phyloP scores from a whole-genome alignment of 1,140 invertebrate genomes.

The Sycophaga agraensis region DNA sequence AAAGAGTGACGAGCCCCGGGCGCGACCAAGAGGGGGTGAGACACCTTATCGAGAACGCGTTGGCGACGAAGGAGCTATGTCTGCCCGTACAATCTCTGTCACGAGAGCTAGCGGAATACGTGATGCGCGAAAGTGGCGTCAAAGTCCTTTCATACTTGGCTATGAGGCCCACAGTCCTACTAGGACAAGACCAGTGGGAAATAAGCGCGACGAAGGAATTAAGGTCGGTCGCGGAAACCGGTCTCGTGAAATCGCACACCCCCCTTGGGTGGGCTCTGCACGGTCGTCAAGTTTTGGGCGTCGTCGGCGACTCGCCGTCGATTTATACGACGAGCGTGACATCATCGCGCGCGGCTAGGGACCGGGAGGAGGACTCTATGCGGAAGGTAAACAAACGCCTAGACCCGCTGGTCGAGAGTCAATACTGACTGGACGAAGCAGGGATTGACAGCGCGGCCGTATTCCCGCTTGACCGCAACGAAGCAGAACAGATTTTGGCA shows the following conservation, averaged over 20 bases:
- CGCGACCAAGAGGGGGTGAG: too few species aligned
- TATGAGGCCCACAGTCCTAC: not conserved
- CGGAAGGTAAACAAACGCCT: not conserved
- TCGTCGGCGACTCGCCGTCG: too few species aligned
- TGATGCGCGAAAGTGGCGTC: not conserved
- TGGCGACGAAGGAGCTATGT: not conserved
- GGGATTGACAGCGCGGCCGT: too few species aligned
- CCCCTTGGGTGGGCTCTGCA: conserved; percentile 1
- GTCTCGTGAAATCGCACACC: not conserved
- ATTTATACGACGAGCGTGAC: not conserved
- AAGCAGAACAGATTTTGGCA: not conserved
- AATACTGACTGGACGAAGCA: too few species aligned
- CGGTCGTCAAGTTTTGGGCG: not conserved
- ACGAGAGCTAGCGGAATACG: not conserved
- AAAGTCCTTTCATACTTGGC: not conserved
- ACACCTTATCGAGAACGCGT: not conserved
- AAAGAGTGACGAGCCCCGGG: not conserved
- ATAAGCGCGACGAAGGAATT: conserved; percentile 6
- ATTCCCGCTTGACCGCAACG: not conserved
- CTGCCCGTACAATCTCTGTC: conserved; percentile 12
- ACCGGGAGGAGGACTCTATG: too few species aligned
- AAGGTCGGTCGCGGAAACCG: not conserved
- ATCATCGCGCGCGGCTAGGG: not conserved
- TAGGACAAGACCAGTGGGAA: conserved; percentile 25
- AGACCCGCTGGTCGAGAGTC: not conserved